A percentile compares a stretch with the other conserved stretches of the same genome.
Evolutionary conservation across 2,888 invertebrate species (phyloP).

Genomic region (Macrosiphum euphorbiae): DNA sequence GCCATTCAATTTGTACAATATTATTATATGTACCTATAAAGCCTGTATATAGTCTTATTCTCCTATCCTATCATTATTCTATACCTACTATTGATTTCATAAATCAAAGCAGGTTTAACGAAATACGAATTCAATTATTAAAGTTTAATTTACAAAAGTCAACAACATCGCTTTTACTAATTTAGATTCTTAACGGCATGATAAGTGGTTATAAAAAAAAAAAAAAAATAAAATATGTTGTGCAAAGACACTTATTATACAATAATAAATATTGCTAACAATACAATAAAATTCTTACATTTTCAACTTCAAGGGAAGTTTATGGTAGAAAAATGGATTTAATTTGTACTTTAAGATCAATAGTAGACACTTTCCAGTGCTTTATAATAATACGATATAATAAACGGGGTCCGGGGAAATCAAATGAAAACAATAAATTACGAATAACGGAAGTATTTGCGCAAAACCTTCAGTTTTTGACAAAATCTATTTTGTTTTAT

Average conservation of each 20-base stretch:
- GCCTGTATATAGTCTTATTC: background rate
- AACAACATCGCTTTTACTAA: background rate
- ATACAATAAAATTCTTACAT: too few relatives aligned
- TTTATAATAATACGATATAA: background rate
- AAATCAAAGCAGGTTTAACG: background rate
- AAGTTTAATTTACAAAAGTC: background rate
- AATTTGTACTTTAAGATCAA: background rate
- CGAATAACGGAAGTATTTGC: background rate
- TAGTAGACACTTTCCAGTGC: background rate
- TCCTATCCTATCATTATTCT: background rate
- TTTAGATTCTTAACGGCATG: background rate
- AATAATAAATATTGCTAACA: too few relatives aligned
- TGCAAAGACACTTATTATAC: too few relatives aligned
- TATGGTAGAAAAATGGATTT: background rate
- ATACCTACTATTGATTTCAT: background rate
- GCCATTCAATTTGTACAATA: background rate
- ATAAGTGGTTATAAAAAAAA: background rate
- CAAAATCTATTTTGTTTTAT: too few relatives aligned
- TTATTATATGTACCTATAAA: background rate
- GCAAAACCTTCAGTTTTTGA: too few relatives aligned
- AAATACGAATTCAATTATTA: background rate
- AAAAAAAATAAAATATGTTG: too few relatives aligned
- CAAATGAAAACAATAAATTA: background rate
- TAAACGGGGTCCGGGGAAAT: background rate
- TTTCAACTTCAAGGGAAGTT: background rate